A percentile compares a stretch with the other conserved stretches of the same genome.
Evolutionary conservation across 2,797 vertebrate genomes (phyloP).

Genomic region (Argya squamiceps): DNA sequence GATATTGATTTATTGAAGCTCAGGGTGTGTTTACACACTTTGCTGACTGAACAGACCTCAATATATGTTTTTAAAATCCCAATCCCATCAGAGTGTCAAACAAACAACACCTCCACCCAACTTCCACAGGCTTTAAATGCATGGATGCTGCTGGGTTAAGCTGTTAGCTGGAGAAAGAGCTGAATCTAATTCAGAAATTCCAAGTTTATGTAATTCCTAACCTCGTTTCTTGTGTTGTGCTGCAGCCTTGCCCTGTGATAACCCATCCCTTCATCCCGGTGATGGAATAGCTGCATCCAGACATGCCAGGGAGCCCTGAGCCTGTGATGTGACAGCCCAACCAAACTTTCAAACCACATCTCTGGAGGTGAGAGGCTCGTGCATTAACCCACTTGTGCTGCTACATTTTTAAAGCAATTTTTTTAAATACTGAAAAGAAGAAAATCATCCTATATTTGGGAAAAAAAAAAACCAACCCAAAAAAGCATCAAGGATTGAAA

Average conservation of each 20-base stretch:
- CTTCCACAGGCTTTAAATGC: neutral
- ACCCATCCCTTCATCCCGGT: neutral
- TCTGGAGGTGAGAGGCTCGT: neutral
- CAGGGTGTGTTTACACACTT: accelerated
- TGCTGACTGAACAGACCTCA: neutral
- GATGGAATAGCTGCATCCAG: neutral
- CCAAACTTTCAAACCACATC: neutral
- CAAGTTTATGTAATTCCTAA: neutral
- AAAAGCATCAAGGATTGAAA: neutral
- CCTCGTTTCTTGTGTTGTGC: accelerated
- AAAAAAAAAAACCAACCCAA: accelerated
- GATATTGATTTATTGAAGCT: neutral
- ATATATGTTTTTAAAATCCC: neutral
- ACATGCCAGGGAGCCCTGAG: neutral
- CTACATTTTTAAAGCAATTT: neutral
- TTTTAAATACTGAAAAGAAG: neutral
- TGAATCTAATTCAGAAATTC: neutral
- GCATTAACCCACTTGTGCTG: neutral
- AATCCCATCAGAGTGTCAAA: neutral
- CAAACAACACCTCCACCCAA: neutral
- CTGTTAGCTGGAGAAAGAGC: neutral
- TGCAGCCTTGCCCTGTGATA: neutral
- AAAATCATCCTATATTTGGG: neutral
- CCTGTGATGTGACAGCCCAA: neutral
- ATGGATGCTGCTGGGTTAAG: neutral